These are phyloP conservation scores for Nymphalis io DNA, from an alignment of 1,140 invertebrate genomes.

Conservation along the genomic window DNA sequence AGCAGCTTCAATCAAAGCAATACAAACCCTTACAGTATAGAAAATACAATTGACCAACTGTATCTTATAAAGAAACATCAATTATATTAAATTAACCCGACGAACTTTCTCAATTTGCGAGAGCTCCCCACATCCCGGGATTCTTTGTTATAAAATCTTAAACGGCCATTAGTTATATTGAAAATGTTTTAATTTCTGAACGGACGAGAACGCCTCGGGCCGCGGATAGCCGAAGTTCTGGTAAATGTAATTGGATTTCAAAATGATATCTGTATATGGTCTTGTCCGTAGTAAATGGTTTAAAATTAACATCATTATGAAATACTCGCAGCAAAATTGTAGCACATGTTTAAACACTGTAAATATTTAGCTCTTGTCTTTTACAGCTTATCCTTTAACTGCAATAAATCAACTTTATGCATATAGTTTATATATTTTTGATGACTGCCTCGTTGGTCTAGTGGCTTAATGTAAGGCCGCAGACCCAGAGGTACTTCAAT, in stretches of 20 bases:
- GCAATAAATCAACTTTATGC: no score
- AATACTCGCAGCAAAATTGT: no score
- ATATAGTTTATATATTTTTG: no score
- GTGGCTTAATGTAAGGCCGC: no score
- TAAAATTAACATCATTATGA: no score
- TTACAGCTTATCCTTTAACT: no score
- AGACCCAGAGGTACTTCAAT: no score
- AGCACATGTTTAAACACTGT: no score
- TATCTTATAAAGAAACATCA: conserved; percentile 29
- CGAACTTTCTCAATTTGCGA: conserved; percentile 52
- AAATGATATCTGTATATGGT: conserved; percentile 31
- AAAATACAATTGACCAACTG: background rate
- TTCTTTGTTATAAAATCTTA: conserved; percentile 57
- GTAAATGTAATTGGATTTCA: conserved; percentile 58
- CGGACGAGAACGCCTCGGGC: conserved; percentile 43
- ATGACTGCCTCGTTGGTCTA: no score
- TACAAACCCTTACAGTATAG: background rate
- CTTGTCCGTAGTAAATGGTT: background rate
- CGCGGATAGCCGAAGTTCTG: conserved; percentile 37
- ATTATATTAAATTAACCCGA: conserved; percentile 45
- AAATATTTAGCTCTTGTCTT: no score
- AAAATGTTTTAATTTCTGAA: conserved; percentile 56
- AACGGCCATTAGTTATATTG: conserved; percentile 59
- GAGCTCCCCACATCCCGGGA: conserved; percentile 39
- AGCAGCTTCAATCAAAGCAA: no score